Evolutionary conservation across 2,113 vertebrate genomes (phyloP).

Genomic region (Neogobius melanostomus): DNA sequence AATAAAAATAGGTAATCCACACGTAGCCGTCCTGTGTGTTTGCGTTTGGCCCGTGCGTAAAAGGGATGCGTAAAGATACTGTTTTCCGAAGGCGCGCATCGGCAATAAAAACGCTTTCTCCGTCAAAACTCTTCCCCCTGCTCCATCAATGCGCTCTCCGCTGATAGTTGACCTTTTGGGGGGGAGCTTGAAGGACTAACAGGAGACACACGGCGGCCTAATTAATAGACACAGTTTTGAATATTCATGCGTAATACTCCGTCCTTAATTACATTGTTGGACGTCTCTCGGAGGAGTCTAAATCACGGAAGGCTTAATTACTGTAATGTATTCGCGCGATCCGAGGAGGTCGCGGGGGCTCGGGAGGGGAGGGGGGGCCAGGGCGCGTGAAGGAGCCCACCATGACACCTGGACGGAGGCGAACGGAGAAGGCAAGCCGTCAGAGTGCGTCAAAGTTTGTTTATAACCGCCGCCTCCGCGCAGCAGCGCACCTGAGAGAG

Average conservation of each 20-base stretch:
- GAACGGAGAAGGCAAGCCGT: constrained; percentile 65
- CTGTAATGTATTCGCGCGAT: constrained; percentile 98
- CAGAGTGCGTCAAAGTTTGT: constrained; percentile 75
- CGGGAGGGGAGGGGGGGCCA: constrained; percentile 90
- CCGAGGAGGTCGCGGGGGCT: constrained; percentile 83
- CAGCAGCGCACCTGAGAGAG: constrained; percentile 69
- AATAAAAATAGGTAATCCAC: no score
- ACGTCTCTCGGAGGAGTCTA: constrained; percentile 97
- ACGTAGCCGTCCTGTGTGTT: not conserved
- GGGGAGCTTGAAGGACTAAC: constrained; percentile 90
- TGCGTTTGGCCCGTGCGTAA: not conserved
- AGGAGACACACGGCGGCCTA: constrained; percentile 87
- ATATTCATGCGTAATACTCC: constrained; percentile 98
- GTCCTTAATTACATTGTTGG: constrained; percentile 99
- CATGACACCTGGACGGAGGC: constrained; percentile 93
- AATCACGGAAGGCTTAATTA: constrained; percentile 99
- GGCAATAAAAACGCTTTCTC: not conserved
- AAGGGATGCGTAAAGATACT: not conserved
- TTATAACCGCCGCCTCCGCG: constrained; percentile 79
- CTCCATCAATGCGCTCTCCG: constrained; percentile 40
- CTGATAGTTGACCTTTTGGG: constrained; percentile 86
- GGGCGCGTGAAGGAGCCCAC: constrained; percentile 92
- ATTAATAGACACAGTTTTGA: constrained; percentile 99
- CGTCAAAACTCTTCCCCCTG: not conserved
- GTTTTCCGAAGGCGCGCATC: not conserved